A percentile compares a stretch with the other conserved stretches of the same genome.
Conservation (phyloP, 2,113 vertebrate genomes). For the Zingel zingel region DNA sequence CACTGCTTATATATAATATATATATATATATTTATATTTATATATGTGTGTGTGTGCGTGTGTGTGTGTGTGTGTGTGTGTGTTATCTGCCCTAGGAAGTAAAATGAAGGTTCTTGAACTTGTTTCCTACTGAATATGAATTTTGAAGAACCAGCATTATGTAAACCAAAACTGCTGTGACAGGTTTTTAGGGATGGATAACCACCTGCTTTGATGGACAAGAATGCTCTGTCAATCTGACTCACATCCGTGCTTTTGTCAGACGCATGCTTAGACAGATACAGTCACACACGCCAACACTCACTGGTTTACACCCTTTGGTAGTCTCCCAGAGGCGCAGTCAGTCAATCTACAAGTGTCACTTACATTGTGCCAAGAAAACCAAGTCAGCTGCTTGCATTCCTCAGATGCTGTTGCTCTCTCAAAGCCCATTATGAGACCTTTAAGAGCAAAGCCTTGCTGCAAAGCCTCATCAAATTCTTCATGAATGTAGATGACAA, state of each 20-base stretch:
- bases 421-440: conserved; percentile 40
- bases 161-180: conserved; percentile 36
- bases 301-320: conserved; percentile 60
- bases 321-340: conserved; percentile 57
- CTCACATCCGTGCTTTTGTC: conserved; percentile 67
- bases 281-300: conserved; percentile 51
- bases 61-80: neutral
- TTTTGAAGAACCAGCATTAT: neutral
- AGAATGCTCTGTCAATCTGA: conserved; percentile 61
- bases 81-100: neutral
- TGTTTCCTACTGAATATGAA: conserved; percentile 10
- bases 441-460: conserved; percentile 39
- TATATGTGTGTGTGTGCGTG: neutral
- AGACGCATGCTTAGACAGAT: conserved; percentile 54
- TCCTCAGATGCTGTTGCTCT: conserved; percentile 42
- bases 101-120: neutral
- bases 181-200: conserved; percentile 37
- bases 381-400: conserved; percentile 48
- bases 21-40: too few relatives aligned
- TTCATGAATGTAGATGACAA: conserved; percentile 40
- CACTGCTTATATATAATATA: neutral
- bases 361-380: conserved; percentile 46
- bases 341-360: conserved; percentile 68
- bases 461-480: conserved; percentile 34
- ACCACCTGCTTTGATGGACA: conserved; percentile 54